A percentile compares a stretch with the other conserved stretches of the same genome.
Evolutionary conservation across 1,140 invertebrate species (phyloP).

Genomic region (Caenorhabditis elegans): WBcel235 BX284602.5:7040001-7040500

Average conservation of each 20-base stretch:
- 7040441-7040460: slow-evolving; percentile 84
- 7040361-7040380: slow-evolving; percentile 79
- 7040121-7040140: slow-evolving; percentile 95
- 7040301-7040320: slow-evolving; percentile 79
- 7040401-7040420: slow-evolving; percentile 81
- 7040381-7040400: slow-evolving; percentile 81
- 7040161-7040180: slow-evolving; percentile 35
- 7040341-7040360: slow-evolving; percentile 81
- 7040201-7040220: slow-evolving; percentile 89
- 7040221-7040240: slow-evolving; percentile 79
- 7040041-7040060: slow-evolving; percentile 53
- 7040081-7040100: slow-evolving; percentile 93
- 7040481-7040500: slow-evolving; percentile 98
- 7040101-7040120: slow-evolving; percentile 89
- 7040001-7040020: slow-evolving; percentile 71
- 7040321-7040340: slow-evolving; percentile 87
- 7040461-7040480: slow-evolving; percentile 72
- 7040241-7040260: slow-evolving; percentile 80
- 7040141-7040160: slow-evolving; percentile 77
- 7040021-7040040: slow-evolving; percentile 53
- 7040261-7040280: slow-evolving; percentile 81
- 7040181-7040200: slow-evolving; percentile 89
- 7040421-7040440: slow-evolving; percentile 89
- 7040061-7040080: slow-evolving; percentile 68
- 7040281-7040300: slow-evolving; percentile 81